These are phyloP conservation scores for Nipponia nippon DNA, from an alignment of 2,113 vertebrate species.

Conservation along the genomic window DNA sequence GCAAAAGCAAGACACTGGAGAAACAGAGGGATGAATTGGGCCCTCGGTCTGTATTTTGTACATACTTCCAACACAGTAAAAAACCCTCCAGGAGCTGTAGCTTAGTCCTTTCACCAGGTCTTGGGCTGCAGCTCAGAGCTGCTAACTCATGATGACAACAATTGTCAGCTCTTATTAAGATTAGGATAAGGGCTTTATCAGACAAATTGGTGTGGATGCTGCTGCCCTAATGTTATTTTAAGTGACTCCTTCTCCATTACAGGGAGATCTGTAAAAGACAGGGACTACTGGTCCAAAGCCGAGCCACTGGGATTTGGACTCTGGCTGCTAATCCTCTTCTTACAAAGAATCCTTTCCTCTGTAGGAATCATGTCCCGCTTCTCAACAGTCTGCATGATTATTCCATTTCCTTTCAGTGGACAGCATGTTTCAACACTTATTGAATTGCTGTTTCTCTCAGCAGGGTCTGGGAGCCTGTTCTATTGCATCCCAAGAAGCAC, in stretches of 20 bases:
- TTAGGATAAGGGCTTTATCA: neutral
- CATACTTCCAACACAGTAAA: neutral
- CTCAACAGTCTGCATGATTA: neutral
- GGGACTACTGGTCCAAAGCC: neutral
- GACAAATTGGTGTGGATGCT: neutral
- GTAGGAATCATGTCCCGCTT: neutral
- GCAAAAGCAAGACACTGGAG: neutral
- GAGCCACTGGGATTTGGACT: fast-evolving
- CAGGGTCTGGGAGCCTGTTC: neutral
- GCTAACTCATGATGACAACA: conserved; percentile 36
- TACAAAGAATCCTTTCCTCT: neutral
- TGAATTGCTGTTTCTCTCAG: neutral
- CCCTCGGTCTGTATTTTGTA: neutral
- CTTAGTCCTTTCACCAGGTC: neutral
- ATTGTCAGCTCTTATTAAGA: conserved; percentile 40
- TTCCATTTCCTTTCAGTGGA: neutral
- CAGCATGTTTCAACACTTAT: neutral
- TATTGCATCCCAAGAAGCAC: neutral
- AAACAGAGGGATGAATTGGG: neutral
- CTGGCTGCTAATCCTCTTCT: neutral
- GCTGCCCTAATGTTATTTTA: neutral
- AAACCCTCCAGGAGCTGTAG: neutral
- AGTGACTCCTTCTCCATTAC: neutral
- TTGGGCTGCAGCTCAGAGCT: neutral
- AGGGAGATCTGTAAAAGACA: neutral